These are phyloP conservation scores for Tillus elongatus DNA, from an alignment of 2,888 invertebrate species.

Conservation along the genomic window DNA sequence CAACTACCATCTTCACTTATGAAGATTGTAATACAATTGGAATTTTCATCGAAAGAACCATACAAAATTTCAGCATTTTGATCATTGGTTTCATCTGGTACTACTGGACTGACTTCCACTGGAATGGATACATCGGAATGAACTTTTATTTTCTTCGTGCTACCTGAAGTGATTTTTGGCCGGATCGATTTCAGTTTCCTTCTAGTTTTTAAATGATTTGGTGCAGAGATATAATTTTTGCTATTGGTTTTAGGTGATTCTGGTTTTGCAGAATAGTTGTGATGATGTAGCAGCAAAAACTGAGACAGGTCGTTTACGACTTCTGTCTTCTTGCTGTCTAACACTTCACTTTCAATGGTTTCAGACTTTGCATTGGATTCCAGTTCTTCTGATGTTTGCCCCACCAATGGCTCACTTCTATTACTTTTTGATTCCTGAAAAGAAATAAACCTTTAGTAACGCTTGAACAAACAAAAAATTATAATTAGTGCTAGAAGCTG, in stretches of 20 bases:
- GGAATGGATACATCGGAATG: conserved; percentile 11
- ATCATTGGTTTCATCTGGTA: conserved; percentile 8
- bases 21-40: conserved; percentile 64
- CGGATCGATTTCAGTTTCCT: conserved; percentile 18
- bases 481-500: too few relatives aligned
- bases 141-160: too few relatives aligned
- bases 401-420: conserved; percentile 69
- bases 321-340: conserved; percentile 25
- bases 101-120: conserved; percentile 11
- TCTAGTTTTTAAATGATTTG: conserved; percentile 15
- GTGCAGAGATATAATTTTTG: conserved; percentile 7
- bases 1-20: conserved; percentile 54
- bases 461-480: too few relatives aligned
- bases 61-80: conserved; percentile 54
- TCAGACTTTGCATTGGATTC: conserved; percentile 72
- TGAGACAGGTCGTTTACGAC: conserved; percentile 31
- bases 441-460: conserved; percentile 15
- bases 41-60: conserved; percentile 62
- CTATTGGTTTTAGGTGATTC: conserved; percentile 11
- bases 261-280: conserved; percentile 34
- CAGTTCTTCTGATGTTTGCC: conserved; percentile 75
- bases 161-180: conserved; percentile 15
- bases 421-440: conserved; percentile 40
- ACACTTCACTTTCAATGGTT: conserved; percentile 38
- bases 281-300: conserved; percentile 36